Conservation (phyloP, 2,797 vertebrate genomes). For the Eremophila alpestris region DNA sequence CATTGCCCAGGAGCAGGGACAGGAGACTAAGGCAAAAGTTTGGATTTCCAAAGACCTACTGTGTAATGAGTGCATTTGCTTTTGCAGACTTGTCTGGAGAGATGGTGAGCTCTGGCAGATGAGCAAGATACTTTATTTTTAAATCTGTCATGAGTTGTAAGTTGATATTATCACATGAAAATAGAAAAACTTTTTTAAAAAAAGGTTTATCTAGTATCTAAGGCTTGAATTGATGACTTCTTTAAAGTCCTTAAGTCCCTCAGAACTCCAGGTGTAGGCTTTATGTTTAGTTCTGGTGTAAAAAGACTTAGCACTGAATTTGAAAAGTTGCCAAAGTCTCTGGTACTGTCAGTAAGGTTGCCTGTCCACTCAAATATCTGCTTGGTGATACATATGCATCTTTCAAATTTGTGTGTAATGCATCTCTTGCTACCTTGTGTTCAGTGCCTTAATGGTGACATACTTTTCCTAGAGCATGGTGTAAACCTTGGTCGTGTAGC, state of each 20-base stretch:
- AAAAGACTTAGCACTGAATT: background rate
- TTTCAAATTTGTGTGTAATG: background rate
- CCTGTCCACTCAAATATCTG: background rate
- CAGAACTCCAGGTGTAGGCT: background rate
- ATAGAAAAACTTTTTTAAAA: background rate
- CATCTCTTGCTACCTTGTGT: background rate
- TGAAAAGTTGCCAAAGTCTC: background rate
- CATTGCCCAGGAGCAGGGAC: background rate
- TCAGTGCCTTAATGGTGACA: background rate
- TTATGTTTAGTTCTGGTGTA: background rate
- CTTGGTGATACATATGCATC: background rate
- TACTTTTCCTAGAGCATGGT: background rate
- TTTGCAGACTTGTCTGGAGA: background rate
- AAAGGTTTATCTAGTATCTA: background rate
- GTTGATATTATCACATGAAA: background rate
- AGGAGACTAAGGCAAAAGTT: background rate
- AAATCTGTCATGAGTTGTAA: background rate
- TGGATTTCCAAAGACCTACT: background rate
- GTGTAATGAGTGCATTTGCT: background rate
- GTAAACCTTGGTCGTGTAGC: background rate
- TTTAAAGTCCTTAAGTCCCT: background rate
- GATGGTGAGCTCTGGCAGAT: background rate
- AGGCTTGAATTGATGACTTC: background rate
- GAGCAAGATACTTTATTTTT: background rate
- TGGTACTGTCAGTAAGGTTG: background rate